Evolutionary conservation across 2,888 invertebrate genomes (phyloP), one percentile per base, ranked within the genome.

Genomic region (Hofmannophila pseudospretella): DNA sequence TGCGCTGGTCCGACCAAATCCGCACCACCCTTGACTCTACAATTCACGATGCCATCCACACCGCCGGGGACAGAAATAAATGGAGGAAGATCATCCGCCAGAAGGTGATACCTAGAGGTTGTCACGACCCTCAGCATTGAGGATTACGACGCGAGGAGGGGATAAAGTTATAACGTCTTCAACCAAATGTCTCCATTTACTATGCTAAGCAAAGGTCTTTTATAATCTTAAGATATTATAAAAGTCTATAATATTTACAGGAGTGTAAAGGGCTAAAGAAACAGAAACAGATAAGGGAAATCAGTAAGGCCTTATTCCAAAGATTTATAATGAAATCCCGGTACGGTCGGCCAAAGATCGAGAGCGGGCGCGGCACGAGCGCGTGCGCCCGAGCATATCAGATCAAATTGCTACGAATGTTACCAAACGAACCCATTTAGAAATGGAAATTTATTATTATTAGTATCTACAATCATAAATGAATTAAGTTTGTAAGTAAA

Each of bases 321-420:
- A 61, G 58, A 67, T 64, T 66, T 65, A 63, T 56, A 31, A 25
- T 44, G 47, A 42, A 45, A 40, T 12, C 29, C 34, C 10, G 16
- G 19, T 19, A 7, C 38, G 51, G 47, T n/a, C 50, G 37, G 46
- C 42, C 37, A 44, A 46, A 57, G 53, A 67, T 63, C 58, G 55
- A 49, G 58, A 58, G 54, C 60, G 58, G 68, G 67, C 60, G 59
- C 54, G 66, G 55, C 58, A 55, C 54, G 61, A 54, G 46, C 55
- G 53, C 50, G 45, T 48, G 53, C 47, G 42, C 47, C 32, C 33
- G 42, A 36, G 42, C 45, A 42, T 51, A 68, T 67, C 62, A 51
- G 61, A 64, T 56, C 47, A 33, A 39, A 44, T 46, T 36, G n/a
- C n/a, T n/a, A 39, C 45, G 34, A 41, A 41, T 46, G 49, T 51